Conservation (phyloP, 2,888 invertebrate species). For the Cenopis cana region DNA sequence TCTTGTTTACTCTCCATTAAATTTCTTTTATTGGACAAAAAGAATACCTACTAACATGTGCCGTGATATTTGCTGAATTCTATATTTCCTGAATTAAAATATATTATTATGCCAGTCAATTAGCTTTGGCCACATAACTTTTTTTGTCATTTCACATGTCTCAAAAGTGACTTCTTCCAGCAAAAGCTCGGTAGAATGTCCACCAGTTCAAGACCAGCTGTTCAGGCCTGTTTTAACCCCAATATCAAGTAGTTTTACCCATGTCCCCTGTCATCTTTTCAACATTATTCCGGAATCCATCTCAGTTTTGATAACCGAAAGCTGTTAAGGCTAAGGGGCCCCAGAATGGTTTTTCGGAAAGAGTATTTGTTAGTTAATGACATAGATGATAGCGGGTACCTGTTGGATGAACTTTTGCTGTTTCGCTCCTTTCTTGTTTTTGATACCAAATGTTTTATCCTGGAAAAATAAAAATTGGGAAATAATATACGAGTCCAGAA, state of each 20-base stretch:
- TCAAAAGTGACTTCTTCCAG: too few species aligned
- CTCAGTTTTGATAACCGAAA: background rate
- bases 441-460: slow-evolving; percentile 99
- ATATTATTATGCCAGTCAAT: too few species aligned
- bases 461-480: slow-evolving; percentile 69
- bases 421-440: slow-evolving; percentile 99
- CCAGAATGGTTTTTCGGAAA: background rate
- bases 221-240: background rate
- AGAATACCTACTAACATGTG: background rate
- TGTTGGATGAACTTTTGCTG: slow-evolving; percentile 99
- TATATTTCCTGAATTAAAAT: too few species aligned
- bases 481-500: background rate
- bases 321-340: background rate
- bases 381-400: slow-evolving; percentile 12
- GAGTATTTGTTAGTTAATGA: background rate
- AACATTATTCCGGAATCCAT: background rate
- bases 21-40: too few species aligned
- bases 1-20: background rate
- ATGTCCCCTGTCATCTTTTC: too few species aligned
- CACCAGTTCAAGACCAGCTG: too few species aligned
- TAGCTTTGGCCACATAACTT: too few species aligned
- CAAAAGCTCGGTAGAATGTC: too few species aligned
- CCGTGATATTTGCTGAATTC: too few species aligned
- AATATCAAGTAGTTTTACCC: background rate
- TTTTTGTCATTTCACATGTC: too few species aligned